Evolutionary conservation across 2,797 vertebrate genomes (phyloP), one percentile per base, ranked within the genome.

Genomic region (Chromobotia macracanthus): DNA sequence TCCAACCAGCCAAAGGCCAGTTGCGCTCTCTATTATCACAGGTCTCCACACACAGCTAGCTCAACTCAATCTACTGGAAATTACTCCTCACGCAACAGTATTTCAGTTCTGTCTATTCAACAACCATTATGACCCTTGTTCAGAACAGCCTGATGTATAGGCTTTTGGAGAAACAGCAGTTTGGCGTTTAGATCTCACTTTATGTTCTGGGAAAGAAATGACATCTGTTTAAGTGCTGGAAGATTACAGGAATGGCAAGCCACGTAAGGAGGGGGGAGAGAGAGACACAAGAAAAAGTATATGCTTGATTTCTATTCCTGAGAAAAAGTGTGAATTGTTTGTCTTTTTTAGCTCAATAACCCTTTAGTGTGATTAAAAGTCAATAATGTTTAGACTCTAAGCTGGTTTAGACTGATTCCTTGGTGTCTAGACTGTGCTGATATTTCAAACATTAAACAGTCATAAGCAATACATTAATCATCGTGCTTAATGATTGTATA

Each of bases 391-490:
- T 70, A 7, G 66, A 69, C 55, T 60, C 41, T 51, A 1, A 55
- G 5, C 50, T 18, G 16, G 50, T 51, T 51, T n/a, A 13, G 63
- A 65, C 50, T 66, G 1, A 66, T 70, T n/a, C 44, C 15, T 15
- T 25, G n/a, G n/a, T 61, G 66, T 61, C 23, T 50, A 23, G 55
- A 61, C 66, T 63, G 28, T n/a, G 18, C 15, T 3, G 12, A 15
- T 70, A 35, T 69, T 16, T 69, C 48, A 69, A 61, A 46, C 48
- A 65, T 69, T 50, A 11, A 5, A 73, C 44, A 66, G 67, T 70
- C 46, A 75, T 63, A 75, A 68, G 70, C 80, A 71, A 19, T 10
- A 61, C 51, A 64, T 77, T 77, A 77, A 41, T 77, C 65, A 69
- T 69, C 66, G 61, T n/a, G 41, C 66, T 61, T n/a, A n/a, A n/a